These are phyloP conservation scores for Schrankia costaestrigalis DNA, from an alignment of 2,888 invertebrate species.

Conservation along the genomic window DNA sequence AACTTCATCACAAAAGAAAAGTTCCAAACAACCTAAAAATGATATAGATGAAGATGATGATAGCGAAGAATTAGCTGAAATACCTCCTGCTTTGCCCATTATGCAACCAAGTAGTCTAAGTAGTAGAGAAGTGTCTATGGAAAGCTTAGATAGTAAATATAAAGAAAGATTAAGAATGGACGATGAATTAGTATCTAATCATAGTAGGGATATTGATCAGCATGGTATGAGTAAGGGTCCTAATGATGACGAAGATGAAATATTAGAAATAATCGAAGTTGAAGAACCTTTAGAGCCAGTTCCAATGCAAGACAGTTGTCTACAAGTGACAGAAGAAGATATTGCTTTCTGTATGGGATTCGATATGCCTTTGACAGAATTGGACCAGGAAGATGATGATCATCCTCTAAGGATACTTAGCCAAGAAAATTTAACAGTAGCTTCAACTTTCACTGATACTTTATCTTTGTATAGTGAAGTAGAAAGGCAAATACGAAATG, in stretches of 20 bases:
- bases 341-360: conserved; percentile 92
- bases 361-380: conserved; percentile 86
- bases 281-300: conserved; percentile 91
- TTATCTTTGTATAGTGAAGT: conserved; percentile 84
- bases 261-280: conserved; percentile 89
- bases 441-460: conserved; percentile 93
- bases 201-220: conserved; percentile 75
- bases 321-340: conserved; percentile 96
- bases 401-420: conserved; percentile 94
- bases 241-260: conserved; percentile 82
- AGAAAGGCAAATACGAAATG: conserved; percentile 83
- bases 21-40: conserved; percentile 62
- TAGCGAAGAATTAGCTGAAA: conserved; percentile 88
- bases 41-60: conserved; percentile 86
- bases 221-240: conserved; percentile 73
- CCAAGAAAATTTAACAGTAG: conserved; percentile 94
- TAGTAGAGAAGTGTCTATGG: conserved; percentile 90
- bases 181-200: conserved; percentile 77
- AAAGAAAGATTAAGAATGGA: conserved; percentile 85
- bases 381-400: conserved; percentile 87
- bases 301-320: conserved; percentile 91
- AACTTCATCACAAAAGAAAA: conserved; percentile 43
- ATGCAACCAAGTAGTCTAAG: conserved; percentile 86
- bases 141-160: conserved; percentile 88
- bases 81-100: conserved; percentile 89